Evolutionary conservation across 1,140 invertebrate genomes (phyloP).

Genomic region (Scaptomyza hsui): DNA sequence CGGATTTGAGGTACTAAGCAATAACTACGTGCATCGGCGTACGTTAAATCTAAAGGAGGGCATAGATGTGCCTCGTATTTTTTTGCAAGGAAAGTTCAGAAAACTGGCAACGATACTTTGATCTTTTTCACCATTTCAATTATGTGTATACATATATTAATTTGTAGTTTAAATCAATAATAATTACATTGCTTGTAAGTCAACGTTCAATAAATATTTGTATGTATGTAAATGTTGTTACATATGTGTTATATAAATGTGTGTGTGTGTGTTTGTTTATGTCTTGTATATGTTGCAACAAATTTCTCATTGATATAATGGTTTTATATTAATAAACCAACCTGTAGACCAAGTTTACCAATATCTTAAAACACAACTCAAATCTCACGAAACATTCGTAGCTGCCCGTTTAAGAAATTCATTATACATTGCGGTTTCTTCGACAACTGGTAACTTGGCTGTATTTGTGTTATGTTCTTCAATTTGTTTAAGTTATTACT

Average conservation of each 20-base stretch:
- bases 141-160: conserved; percentile 42
- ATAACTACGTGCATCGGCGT: conserved; percentile 92
- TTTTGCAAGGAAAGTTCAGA: conserved; percentile 95
- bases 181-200: conserved; percentile 67
- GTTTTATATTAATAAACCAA: not conserved
- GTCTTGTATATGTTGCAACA: not conserved
- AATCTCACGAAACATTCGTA: no score
- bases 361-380: no score
- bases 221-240: conserved; percentile 52
- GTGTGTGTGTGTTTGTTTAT: conserved; percentile 36
- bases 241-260: conserved; percentile 32
- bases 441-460: conserved; percentile 37
- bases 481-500: conserved; percentile 3
- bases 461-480: conserved; percentile 9
- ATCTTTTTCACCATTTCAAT: conserved; percentile 6
- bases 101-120: conserved; percentile 82
- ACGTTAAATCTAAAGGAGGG: conserved; percentile 96
- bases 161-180: conserved; percentile 70
- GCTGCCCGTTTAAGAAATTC: conserved; percentile 35
- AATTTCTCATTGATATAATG: conserved; percentile 7
- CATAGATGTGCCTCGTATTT: conserved; percentile 94
- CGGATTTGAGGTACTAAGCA: conserved; percentile 89
- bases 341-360: conserved; percentile 3
- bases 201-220: conserved; percentile 82
- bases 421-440: conserved; percentile 15